Conservation (phyloP, 2,888 invertebrate genomes). For the Epinotia brunnichana region DNA sequence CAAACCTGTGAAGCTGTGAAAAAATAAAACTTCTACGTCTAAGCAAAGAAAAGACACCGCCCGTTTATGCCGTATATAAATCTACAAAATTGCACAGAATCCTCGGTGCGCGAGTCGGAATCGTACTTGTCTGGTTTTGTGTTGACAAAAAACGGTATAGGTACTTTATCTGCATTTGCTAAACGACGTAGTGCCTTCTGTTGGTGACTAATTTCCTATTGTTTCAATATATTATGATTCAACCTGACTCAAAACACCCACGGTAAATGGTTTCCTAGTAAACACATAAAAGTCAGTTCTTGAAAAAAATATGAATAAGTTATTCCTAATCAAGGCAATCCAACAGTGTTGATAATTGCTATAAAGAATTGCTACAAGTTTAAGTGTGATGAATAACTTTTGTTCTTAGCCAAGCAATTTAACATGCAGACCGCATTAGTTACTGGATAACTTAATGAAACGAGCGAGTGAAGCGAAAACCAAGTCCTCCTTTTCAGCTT, state of each 20-base stretch:
- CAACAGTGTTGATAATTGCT: conserved; percentile 1
- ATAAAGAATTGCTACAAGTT: neutral
- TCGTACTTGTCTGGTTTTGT: no score
- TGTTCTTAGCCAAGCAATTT: neutral
- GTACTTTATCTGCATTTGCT: neutral
- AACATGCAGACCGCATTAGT: neutral
- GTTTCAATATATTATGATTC: conserved; percentile 19
- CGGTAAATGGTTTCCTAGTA: conserved; percentile 27
- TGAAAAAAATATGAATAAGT: conserved; percentile 22
- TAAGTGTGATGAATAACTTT: neutral
- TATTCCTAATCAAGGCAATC: neutral
- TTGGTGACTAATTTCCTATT: conserved; percentile 25
- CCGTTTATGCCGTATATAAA: no score
- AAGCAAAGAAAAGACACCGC: no score
- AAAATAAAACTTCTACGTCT: no score
- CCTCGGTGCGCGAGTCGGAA: no score
- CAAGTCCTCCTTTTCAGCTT: no score
- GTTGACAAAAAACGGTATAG: neutral
- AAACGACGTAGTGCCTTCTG: neutral
- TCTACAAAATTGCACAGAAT: no score
- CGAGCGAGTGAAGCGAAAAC: no score
- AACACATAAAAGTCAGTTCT: conserved; percentile 10
- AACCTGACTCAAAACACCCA: conserved; percentile 28
- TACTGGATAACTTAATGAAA: no score
- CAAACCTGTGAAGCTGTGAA: no score